Evolutionary conservation across 2,888 invertebrate genomes (phyloP), one percentile per base, ranked within the genome.

Genomic region (Dorcus hopei): DNA sequence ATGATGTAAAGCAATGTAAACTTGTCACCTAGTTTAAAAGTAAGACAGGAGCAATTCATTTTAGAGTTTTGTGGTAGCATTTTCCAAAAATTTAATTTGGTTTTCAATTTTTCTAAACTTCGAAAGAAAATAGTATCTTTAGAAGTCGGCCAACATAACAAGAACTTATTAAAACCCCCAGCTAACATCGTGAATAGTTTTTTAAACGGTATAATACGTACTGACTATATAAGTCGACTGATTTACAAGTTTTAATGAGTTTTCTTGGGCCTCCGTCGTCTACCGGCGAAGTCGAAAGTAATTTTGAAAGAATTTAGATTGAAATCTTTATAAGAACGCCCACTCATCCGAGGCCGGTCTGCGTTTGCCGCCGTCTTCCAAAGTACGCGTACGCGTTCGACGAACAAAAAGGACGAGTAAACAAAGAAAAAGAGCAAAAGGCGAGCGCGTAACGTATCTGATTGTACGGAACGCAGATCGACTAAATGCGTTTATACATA

Each of bases 271-370:
- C 52, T 40, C 26, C 47, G 52, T 45, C 47, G 52, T 45, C 61
- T 59, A 57, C 64, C 67, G 63, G 48, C 68, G 61, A 66, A 65
- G 67, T 68, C 61, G 65, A 67, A 65, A 68, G 68, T 68, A 69
- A 70, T 70, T 69, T 70, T 67, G 65, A 70, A 69, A 65, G 70
- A 70, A 70, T 70, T 68, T 70, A 69, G 70, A 70, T 70, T 70
- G 66, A 70, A 70, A 70, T 69, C 68, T 68, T 65, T 66, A 68
- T 67, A 68, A 69, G 67, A 68, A 68, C 70, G 70, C 70, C 70
- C 70, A 70, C 70, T 69, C 70, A 62, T 62, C 62, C 67, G 65
- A 67, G 67, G 65, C 63, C 64, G 57, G 54, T 52, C 45, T 56
- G n/a, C 14, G n/a, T 48, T 39, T 52, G 38, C 38, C 38, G 54